Base-by-base conservation (phyloP, 2,888 invertebrate genomes). In the Cremastinae sp. region DNA sequence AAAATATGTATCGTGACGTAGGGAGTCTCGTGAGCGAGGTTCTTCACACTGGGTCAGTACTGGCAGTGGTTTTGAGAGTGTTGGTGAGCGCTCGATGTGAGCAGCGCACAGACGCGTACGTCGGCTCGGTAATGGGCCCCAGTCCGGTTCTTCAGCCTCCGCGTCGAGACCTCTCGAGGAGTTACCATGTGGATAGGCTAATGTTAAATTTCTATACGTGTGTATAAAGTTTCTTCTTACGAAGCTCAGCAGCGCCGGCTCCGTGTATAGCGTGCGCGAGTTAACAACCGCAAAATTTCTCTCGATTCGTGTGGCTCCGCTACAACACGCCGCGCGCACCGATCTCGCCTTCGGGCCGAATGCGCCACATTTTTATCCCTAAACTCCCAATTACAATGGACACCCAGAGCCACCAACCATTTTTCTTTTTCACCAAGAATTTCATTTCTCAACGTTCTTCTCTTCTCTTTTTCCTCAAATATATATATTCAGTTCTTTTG, bases 241-340 rank as follows among this genome's bases (percentile, higher is more conserved):
- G 28, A 28, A 28, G 28, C 28, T 28, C 28, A 5, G 2, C 28
- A 28, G 28, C 28, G 28, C 28, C 28, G 28, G 28, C 28, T 28
- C 41, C 64, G 58, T 22, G 34, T 34, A 34, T 49, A 38, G 69
- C 56, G 64, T 75, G 65, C 47, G 47, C 71, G 75, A 66, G 78
- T 69, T 79, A 70, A 70, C 66, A 78, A 75, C 78, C 78, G 75
- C 80, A 78, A 79, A 80, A 80, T 80, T 80, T 80, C 80, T 80
- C 80, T 74, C 72, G 68, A 68, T 72, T 76, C 59, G 68, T 66
- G 38, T 20, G 47, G 58, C 69, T 59, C 68, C 69, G 61, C 45
- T 45, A 36, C 36, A 68, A 58, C 20, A 5, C 59, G n/a, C n/a
- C n/a, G n/a, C n/a, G n/a, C 12, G 28, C 22, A 49, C 53, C 36